phyloP scores from a whole-genome alignment of 2,888 invertebrate species.

The Charanyca ferruginea region DNA sequence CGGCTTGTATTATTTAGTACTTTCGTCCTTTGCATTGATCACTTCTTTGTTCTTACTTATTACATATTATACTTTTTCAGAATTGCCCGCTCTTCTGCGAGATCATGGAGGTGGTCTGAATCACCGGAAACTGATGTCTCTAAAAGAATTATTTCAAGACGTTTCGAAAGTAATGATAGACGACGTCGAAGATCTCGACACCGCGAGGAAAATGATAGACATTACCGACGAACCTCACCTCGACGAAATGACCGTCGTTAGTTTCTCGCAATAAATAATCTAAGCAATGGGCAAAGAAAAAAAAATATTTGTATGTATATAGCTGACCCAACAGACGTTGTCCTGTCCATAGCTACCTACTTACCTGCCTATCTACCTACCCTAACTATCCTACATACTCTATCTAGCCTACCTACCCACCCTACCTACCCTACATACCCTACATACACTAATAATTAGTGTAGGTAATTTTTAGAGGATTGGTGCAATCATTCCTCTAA shows the following conservation, averaged over 20 bases:
- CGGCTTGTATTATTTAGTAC: constrained; percentile 1
- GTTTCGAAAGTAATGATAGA: constrained; percentile 51
- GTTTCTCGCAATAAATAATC: background rate
- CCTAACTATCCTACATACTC: no score
- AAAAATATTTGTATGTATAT: no score
- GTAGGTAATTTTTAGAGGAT: no score
- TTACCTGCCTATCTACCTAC: no score
- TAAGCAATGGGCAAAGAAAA: no score
- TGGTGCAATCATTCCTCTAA: no score
- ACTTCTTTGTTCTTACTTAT: background rate
- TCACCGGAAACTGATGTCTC: constrained; percentile 91
- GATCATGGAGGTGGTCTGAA: constrained; percentile 94
- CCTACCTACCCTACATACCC: no score
- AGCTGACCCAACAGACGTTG: no score
- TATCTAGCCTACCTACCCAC: no score
- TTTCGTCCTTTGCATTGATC: background rate
- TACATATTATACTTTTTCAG: constrained; percentile 55
- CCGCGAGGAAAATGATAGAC: constrained; percentile 39
- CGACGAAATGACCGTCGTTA: constrained; percentile 45
- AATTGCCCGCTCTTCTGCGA: constrained; percentile 66
- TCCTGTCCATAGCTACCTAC: no score
- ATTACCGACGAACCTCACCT: constrained; percentile 38
- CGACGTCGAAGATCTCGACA: constrained; percentile 52
- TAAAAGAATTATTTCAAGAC: constrained; percentile 59
- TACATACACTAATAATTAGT: no score